Evolutionary conservation across 2,888 invertebrate species (phyloP), one percentile per base, ranked within the genome.

Genomic region (Dione vanillae): DNA sequence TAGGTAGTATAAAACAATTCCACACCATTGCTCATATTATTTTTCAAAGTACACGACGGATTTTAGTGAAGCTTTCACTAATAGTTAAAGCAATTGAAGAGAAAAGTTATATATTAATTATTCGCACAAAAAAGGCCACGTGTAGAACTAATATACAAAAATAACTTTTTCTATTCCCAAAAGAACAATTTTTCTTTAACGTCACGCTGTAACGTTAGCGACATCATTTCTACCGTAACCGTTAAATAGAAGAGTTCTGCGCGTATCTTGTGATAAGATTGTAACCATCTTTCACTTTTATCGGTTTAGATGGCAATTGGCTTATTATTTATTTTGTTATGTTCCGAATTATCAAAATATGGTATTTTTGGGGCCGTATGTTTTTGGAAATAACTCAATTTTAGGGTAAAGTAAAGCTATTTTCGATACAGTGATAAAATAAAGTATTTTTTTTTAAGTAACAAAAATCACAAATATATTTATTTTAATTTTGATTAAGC

Each of bases 141-240:
- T 19, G 19, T 19, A 10, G 19, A 19, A 19, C 11, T 49, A 49
- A 0, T 6, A 49, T 49, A 19, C 11, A 19, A n/a, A 19, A 49
- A 6, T 43, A 27, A 27, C 45, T 11, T 16, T 27, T 45, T 1
- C n/a, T 11, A 45, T 45, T 35, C 45, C n/a, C 45, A 6, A 11
- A 45, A 27, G 43, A 45, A 11, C 45, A 3, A 40, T 51, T 49
- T 64, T 37, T 20, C 37, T 35, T 40, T 64, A 16, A 51, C 37
- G 51, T 49, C 37, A 27, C 62, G 27, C 41, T 54, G 61, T 67
- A 65, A 73, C 58, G 62, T 74, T 19, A 16, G 51, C 74, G 66
- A 74, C 59, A 66, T 72, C 72, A 75, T 70, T 72, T 40, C 72
- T 68, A 67, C 65, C 73, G 71, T 77, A 72, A 76, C 71, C 77